Percentiles rank a stretch among this genome's conserved stretches.
phyloP scores from a whole-genome alignment of 2,888 invertebrate genomes.

The Phalera bucephala region DNA sequence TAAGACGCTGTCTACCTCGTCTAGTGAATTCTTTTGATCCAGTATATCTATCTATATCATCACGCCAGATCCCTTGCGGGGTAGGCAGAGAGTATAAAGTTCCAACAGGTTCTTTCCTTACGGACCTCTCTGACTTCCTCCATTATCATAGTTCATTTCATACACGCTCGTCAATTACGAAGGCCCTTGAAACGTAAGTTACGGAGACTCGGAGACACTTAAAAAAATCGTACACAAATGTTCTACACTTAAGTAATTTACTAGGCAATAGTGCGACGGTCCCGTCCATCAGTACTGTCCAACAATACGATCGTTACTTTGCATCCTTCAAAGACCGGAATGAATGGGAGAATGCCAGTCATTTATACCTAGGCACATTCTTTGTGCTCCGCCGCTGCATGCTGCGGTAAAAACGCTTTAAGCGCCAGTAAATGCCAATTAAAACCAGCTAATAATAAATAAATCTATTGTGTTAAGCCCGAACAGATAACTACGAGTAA shows the following conservation, averaged over 20 bases:
- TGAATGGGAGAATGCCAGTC: constrained; percentile 42
- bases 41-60: too few relatives aligned
- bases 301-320: neutral
- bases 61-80: too few relatives aligned
- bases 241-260: neutral
- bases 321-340: constrained; percentile 3
- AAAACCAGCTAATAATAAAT: constrained; percentile 1
- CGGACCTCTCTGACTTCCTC: too few relatives aligned
- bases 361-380: constrained; percentile 35
- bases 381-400: constrained; percentile 32
- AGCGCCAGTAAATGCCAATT: constrained; percentile 5
- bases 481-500: too few relatives aligned
- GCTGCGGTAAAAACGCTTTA: constrained; percentile 30
- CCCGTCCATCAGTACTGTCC: neutral
- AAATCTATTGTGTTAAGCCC: too few relatives aligned
- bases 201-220: neutral
- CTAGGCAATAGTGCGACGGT: neutral
- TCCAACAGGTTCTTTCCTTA: too few relatives aligned
- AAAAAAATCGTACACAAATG: neutral
- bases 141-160: too few relatives aligned
- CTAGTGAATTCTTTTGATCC: too few relatives aligned
- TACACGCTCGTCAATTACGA: too few relatives aligned
- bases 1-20: too few relatives aligned
- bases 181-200: too few relatives aligned
- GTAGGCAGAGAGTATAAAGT: too few relatives aligned